Conservation (phyloP, 1,140 invertebrate species). For the Euwallacea fornicatus region DNA sequence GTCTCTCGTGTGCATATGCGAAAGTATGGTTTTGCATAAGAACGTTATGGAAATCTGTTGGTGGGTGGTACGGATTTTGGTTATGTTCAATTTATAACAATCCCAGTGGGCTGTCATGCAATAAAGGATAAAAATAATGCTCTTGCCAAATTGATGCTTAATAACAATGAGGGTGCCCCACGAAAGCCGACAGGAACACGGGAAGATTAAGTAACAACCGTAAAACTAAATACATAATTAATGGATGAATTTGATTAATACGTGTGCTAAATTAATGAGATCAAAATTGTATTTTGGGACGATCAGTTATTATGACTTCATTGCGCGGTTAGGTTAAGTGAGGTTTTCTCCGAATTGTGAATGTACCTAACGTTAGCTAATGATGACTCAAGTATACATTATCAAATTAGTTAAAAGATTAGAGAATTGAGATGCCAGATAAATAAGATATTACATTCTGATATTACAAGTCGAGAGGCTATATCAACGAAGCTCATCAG, state of each 20-base stretch:
- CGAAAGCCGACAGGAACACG: not conserved
- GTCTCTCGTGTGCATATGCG: too few relatives aligned
- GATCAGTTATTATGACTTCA: not conserved
- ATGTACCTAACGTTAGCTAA: not conserved
- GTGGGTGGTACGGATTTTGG: not conserved
- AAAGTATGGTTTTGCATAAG: not conserved
- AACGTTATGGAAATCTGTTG: not conserved
- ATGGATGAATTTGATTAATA: not conserved
- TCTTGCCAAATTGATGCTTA: not conserved
- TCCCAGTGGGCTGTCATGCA: not conserved
- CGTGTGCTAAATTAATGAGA: not conserved
- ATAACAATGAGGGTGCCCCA: not conserved
- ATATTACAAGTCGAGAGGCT: too few relatives aligned
- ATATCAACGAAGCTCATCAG: too few relatives aligned
- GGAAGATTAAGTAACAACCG: not conserved
- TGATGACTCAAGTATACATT: not conserved
- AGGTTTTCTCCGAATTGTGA: not conserved
- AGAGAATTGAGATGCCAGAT: not conserved
- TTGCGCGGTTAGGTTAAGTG: too few relatives aligned
- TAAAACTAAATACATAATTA: not conserved
- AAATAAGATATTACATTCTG: not conserved
- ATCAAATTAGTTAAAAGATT: not conserved
- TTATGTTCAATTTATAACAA: not conserved
- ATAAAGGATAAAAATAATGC: slow-evolving; percentile 1
- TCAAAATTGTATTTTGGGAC: not conserved